phyloP scores from a whole-genome alignment of 2,113 vertebrate genomes.

The Gobius niger region DNA sequence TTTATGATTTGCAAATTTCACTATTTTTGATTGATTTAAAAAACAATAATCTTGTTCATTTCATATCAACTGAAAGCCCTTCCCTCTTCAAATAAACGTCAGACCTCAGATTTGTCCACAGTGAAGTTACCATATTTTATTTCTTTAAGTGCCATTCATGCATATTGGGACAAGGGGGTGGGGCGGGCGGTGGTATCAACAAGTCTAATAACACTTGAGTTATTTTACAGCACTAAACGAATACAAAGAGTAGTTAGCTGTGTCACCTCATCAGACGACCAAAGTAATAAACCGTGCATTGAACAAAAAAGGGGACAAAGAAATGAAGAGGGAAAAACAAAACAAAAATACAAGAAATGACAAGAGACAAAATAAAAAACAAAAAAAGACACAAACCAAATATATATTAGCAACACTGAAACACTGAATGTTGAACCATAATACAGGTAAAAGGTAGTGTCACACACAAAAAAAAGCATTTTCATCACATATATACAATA shows the following conservation, averaged over 20 bases:
- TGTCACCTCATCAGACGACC: slow-evolving; percentile 85
- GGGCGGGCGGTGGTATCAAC: slow-evolving; percentile 83
- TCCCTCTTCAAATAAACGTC: slow-evolving; percentile 18
- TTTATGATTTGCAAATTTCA: no score
- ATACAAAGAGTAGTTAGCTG: slow-evolving; percentile 86
- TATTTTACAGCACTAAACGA: slow-evolving; percentile 93
- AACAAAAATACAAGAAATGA: slow-evolving; percentile 77
- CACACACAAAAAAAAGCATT: slow-evolving; percentile 85
- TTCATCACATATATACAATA: slow-evolving; percentile 97
- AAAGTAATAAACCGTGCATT: slow-evolving; percentile 96
- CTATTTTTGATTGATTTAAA: no score
- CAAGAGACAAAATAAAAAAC: slow-evolving; percentile 76
- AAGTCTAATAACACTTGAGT: slow-evolving; percentile 92
- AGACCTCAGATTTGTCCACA: slow-evolving; percentile 77
- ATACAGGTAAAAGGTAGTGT: slow-evolving; percentile 89
- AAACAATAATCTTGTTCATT: no score
- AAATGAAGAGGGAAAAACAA: slow-evolving; percentile 51
- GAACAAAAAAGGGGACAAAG: slow-evolving; percentile 77
- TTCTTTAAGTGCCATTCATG: slow-evolving; percentile 96
- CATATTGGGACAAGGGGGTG: slow-evolving; percentile 82
- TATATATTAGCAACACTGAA: slow-evolving; percentile 91
- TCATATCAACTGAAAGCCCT: not conserved
- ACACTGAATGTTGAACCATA: slow-evolving; percentile 93
- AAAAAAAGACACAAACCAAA: slow-evolving; percentile 74
- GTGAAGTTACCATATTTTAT: slow-evolving; percentile 90